Evolutionary conservation across 2,888 invertebrate species (phyloP).

Genomic region (Pogonocherus hispidulus): DNA sequence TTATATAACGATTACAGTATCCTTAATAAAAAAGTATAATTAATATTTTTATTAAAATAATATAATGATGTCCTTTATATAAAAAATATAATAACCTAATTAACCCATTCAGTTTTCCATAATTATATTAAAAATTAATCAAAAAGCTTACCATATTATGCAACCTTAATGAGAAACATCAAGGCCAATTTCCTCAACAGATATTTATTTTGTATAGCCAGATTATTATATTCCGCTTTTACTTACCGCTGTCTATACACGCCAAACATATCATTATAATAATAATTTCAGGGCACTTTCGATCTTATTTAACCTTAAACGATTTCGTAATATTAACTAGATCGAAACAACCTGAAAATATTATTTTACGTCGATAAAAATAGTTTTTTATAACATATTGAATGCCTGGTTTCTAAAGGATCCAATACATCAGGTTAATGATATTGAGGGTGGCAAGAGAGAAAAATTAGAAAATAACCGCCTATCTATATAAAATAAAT

Average conservation of each 20-base stretch:
- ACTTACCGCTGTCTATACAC: constrained; percentile 39
- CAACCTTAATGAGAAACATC: constrained; percentile 46
- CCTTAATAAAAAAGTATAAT: not conserved
- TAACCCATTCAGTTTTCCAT: constrained; percentile 3
- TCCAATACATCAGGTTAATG: not conserved
- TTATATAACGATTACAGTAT: not conserved
- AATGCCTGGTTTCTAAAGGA: not conserved
- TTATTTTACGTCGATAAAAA: constrained; percentile 16
- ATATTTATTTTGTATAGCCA: constrained; percentile 45
- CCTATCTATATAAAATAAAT: no score
- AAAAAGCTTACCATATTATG: constrained; percentile 15
- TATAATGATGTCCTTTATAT: not conserved
- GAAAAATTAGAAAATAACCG: no score
- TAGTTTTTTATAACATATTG: not conserved
- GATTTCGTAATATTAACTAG: constrained; percentile 46
- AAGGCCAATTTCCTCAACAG: constrained; percentile 36
- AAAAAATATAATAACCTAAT: constrained; percentile 24
- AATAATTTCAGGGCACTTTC: constrained; percentile 47
- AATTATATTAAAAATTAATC: constrained; percentile 19
- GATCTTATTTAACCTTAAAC: constrained; percentile 47
- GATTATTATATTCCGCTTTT: constrained; percentile 48
- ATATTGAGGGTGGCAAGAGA: not conserved
- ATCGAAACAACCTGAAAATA: constrained; percentile 34
- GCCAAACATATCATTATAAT: constrained; percentile 48
- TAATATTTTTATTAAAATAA: not conserved